These are phyloP conservation scores for Urocynchramus pylzowi DNA, from an alignment of 2,113 vertebrate species.

Conservation along the genomic window DNA sequence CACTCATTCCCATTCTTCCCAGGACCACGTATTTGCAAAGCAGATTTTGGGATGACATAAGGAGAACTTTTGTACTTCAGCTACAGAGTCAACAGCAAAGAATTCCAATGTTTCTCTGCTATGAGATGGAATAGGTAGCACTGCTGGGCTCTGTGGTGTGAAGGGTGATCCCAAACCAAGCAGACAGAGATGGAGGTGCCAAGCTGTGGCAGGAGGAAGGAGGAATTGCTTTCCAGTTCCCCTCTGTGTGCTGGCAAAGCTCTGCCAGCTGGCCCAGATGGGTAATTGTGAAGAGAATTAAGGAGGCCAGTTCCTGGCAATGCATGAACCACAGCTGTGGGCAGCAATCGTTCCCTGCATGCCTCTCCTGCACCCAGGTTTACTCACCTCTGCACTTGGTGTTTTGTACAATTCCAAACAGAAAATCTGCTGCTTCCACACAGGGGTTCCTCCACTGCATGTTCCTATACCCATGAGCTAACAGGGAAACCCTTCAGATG, in stretches of 20 bases:
- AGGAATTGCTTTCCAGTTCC: background rate
- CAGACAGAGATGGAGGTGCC: background rate
- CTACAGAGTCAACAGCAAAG: background rate
- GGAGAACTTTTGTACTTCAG: background rate
- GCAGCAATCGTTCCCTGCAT: background rate
- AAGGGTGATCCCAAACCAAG: background rate
- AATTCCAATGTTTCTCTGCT: background rate
- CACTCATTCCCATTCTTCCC: background rate
- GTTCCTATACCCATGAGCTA: background rate
- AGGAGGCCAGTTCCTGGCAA: background rate
- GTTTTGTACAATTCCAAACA: background rate
- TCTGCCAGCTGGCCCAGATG: background rate
- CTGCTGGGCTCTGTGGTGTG: background rate
- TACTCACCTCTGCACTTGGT: background rate
- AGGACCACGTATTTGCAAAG: background rate
- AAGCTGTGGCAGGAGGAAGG: background rate
- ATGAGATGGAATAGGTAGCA: background rate
- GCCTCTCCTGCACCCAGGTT: background rate
- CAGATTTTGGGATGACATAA: background rate
- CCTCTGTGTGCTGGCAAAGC: background rate
- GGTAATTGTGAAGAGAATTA: background rate
- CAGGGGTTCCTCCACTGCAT: background rate
- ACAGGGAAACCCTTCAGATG: background rate
- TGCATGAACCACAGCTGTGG: background rate
- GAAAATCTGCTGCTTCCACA: background rate